Conservation (phyloP, 2,797 vertebrate species). For the Hirundo rustica region DNA sequence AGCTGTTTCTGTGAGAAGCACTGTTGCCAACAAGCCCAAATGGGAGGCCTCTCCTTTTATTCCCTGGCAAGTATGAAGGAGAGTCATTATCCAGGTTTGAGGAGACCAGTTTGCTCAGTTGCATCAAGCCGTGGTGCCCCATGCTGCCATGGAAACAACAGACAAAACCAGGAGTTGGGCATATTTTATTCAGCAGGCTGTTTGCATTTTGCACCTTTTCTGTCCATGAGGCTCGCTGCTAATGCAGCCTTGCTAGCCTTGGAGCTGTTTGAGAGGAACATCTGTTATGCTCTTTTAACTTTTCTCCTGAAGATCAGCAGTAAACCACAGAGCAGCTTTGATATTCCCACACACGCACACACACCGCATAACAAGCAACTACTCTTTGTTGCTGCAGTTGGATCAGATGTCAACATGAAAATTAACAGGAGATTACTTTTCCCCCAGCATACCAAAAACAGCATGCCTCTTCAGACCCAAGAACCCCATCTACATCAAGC, state of each 20-base stretch:
- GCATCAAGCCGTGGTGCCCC: not conserved
- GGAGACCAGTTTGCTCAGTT: not conserved
- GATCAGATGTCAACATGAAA: not conserved
- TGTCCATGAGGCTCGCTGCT: not conserved
- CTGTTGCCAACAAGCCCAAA: too few relatives aligned
- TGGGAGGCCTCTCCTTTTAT: not conserved
- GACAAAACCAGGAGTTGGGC: not conserved
- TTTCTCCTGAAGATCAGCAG: not conserved
- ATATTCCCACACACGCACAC: accelerated
- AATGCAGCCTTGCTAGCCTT: not conserved
- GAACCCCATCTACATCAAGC: not conserved
- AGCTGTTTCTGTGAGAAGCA: not conserved
- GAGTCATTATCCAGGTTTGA: not conserved
- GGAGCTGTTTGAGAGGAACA: not conserved
- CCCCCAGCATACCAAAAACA: not conserved
- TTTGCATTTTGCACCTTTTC: not conserved
- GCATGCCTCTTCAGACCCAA: accelerated
- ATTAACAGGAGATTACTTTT: not conserved
- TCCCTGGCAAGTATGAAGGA: not conserved
- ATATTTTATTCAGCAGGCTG: not conserved
- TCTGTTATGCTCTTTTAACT: not conserved
- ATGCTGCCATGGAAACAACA: not conserved
- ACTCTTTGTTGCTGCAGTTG: not conserved
- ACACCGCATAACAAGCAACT: not conserved
- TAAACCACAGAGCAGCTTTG: not conserved